These are phyloP conservation scores for Anniella stebbinsi DNA, from an alignment of 2,797 vertebrate species.

Conservation along the genomic window DNA sequence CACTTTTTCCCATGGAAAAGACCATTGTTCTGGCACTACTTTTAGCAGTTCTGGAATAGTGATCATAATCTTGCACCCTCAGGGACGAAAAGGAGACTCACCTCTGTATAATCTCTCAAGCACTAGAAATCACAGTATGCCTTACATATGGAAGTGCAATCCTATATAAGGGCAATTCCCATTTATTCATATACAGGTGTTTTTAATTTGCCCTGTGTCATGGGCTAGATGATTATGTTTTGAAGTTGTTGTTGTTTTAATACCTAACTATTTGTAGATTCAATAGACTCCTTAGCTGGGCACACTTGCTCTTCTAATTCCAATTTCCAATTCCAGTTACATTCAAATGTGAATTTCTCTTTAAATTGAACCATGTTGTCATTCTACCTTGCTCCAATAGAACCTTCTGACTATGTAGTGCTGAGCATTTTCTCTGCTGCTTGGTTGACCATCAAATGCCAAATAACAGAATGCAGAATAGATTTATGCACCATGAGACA, in stretches of 20 bases:
- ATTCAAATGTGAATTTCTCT: slow-evolving; percentile 46
- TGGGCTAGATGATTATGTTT: slow-evolving; percentile 19
- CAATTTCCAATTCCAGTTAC: slow-evolving; percentile 36
- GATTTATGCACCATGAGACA: slow-evolving; percentile 78
- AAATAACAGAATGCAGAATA: slow-evolving; percentile 71
- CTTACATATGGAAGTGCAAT: neutral
- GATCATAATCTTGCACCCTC: too few relatives aligned
- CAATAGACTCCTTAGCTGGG: slow-evolving; percentile 21
- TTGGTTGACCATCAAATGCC: slow-evolving; percentile 78
- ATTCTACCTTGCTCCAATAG: slow-evolving; percentile 53
- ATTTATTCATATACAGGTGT: neutral
- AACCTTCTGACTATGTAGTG: slow-evolving; percentile 68
- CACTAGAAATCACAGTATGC: neutral
- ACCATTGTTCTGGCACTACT: too few relatives aligned
- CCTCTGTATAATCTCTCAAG: too few relatives aligned
- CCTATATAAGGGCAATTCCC: neutral
- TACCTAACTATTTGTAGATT: slow-evolving; percentile 16
- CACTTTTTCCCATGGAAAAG: too few relatives aligned
- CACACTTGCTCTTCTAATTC: neutral
- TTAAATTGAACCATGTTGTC: slow-evolving; percentile 58
- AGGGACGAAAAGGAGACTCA: too few relatives aligned
- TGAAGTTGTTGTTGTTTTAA: neutral
- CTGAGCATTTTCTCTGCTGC: slow-evolving; percentile 73
- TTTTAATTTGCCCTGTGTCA: neutral
- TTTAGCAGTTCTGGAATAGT: too few relatives aligned